Evolutionary conservation across 2,797 vertebrate genomes (phyloP).

Genomic region (Syngnathus acus): DNA sequence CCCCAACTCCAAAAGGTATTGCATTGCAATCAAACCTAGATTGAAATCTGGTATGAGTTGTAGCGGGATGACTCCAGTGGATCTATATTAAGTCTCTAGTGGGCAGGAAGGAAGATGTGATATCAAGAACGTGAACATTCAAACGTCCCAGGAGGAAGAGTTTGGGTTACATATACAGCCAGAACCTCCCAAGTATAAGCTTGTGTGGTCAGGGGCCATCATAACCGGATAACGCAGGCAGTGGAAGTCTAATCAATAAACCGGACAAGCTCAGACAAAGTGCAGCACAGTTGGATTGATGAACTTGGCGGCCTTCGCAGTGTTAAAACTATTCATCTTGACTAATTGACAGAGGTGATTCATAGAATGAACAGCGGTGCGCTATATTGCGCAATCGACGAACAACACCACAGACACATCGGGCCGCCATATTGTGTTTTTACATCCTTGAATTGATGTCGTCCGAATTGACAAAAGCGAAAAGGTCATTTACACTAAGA

Average conservation of each 20-base stretch:
- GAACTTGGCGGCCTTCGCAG: slow-evolving; percentile 58
- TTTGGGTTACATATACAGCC: slow-evolving; percentile 61
- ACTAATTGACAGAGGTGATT: slow-evolving; percentile 68
- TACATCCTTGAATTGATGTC: neutral
- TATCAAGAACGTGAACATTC: slow-evolving; percentile 53
- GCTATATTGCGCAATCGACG: slow-evolving; percentile 5
- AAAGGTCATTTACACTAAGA: neutral
- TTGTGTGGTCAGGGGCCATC: slow-evolving; percentile 52
- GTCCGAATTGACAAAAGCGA: neutral
- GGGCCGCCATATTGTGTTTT: neutral
- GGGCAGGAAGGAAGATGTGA: slow-evolving; percentile 39
- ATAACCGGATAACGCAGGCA: slow-evolving; percentile 45
- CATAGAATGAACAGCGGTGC: slow-evolving; percentile 25
- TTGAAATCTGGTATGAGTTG: slow-evolving; percentile 48
- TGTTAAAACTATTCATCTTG: slow-evolving; percentile 53
- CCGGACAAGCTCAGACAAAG: slow-evolving; percentile 37
- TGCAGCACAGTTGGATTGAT: slow-evolving; percentile 46
- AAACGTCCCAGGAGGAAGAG: slow-evolving; percentile 44
- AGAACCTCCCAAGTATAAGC: slow-evolving; percentile 57
- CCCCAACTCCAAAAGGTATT: slow-evolving; percentile 25
- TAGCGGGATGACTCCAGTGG: slow-evolving; percentile 37
- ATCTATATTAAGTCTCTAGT: slow-evolving; percentile 56
- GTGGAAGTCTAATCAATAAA: slow-evolving; percentile 55
- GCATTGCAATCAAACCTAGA: slow-evolving; percentile 44
- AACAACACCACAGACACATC: too few relatives aligned